Base-by-base conservation (phyloP, 2,888 invertebrate species). In the Papilio gigon region DNA sequence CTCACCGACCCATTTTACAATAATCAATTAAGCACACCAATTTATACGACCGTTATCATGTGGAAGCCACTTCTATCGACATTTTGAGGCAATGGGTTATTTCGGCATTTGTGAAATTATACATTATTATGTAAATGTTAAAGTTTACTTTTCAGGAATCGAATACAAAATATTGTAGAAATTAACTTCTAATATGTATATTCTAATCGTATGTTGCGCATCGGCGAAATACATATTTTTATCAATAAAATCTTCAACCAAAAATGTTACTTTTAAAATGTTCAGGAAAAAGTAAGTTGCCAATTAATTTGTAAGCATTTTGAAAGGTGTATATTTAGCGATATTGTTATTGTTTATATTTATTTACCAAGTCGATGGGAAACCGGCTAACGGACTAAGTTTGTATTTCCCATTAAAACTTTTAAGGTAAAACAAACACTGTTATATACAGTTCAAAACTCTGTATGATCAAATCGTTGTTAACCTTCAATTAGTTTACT, bases 11-110 rank as follows among this genome's bases (percentile, higher is more conserved):
- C 42, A 65, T 42, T 65, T 65, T 58, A 58, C 58, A 58, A 42
- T 40, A 58, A 65, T 42, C 44, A 40, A 20, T 58, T 42, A 40
- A 65, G 58, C 65, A 65, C 40, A 65, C 65, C 65, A 56, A 58
- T 65, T 58, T 42, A 65, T 53, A 40, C 14, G 58, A 8, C 42
- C 40, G 42, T 65, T 40, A 58, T 65, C 42, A 33, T 35, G 22
- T 33, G 4, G 8, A 37, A 22, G 22, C 20, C 20, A 14, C 22
- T 37, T 59, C 33, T 14, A 20, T 20, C 14, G 58, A 5, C 33
- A 33, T 35, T 17, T 12, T 20, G 20, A 5, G 5, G 20, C 11
- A 35, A 58, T 6, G 11, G 9, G 12, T 35, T 35, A n/a, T 20
- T 35, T 35, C 8, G 12, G 22, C n/a, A 22, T 9, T 17, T 44